These are phyloP conservation scores for Euwallacea similis DNA, from an alignment of 1,140 invertebrate species.

Conservation along the genomic window DNA sequence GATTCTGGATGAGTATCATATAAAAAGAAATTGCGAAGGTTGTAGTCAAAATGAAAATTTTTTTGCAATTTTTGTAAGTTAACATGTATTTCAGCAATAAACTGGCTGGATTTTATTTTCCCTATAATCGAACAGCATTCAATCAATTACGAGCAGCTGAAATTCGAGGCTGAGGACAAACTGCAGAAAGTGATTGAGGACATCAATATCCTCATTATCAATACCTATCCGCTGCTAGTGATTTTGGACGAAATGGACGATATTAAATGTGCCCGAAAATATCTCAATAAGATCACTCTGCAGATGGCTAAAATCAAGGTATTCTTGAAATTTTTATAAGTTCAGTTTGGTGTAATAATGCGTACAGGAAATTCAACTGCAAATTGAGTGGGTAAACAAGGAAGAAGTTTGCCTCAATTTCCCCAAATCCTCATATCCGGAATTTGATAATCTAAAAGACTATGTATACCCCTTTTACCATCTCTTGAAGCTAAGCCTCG, in stretches of 20 bases:
- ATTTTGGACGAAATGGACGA: slow-evolving; percentile 57
- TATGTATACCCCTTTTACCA: slow-evolving; percentile 66
- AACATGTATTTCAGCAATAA: slow-evolving; percentile 59
- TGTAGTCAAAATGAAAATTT: slow-evolving; percentile 53
- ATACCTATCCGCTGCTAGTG: slow-evolving; percentile 69
- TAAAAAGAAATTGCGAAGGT: slow-evolving; percentile 64
- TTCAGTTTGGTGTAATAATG: neutral
- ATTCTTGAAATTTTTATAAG: neutral
- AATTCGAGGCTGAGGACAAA: slow-evolving; percentile 78
- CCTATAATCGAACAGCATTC: slow-evolving; percentile 71
- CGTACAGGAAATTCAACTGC: slow-evolving; percentile 63
- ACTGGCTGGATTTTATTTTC: slow-evolving; percentile 71
- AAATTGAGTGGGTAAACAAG: slow-evolving; percentile 83
- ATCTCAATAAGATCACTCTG: slow-evolving; percentile 69
- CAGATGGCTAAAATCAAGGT: slow-evolving; percentile 68
- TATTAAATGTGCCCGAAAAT: slow-evolving; percentile 62
- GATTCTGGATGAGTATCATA: slow-evolving; percentile 57
- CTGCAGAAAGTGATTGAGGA: slow-evolving; percentile 69
- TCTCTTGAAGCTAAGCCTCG: slow-evolving; percentile 62
- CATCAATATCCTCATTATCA: slow-evolving; percentile 66
- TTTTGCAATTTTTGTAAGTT: slow-evolving; percentile 55
- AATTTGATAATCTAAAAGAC: slow-evolving; percentile 72
- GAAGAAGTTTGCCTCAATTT: slow-evolving; percentile 86
- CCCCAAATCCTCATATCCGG: slow-evolving; percentile 70
- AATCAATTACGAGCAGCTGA: slow-evolving; percentile 72